These are phyloP conservation scores for Noctua pronuba DNA, from an alignment of 2,888 invertebrate species.

Conservation along the genomic window DNA sequence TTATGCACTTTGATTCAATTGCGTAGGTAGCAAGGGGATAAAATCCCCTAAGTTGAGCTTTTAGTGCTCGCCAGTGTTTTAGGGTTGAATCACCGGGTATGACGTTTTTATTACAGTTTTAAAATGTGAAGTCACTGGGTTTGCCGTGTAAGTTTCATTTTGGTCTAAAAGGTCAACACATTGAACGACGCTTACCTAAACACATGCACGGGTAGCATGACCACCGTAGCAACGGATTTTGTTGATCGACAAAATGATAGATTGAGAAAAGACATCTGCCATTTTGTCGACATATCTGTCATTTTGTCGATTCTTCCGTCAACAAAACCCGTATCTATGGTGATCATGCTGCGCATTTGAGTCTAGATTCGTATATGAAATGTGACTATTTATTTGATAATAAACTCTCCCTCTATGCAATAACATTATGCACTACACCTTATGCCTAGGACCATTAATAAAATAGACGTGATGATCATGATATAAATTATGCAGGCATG, in stretches of 20 bases:
- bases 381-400: background rate
- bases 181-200: background rate
- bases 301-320: too few species aligned
- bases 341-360: too few species aligned
- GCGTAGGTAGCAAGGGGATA: constrained; percentile 66
- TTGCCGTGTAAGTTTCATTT: background rate
- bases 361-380: background rate
- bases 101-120: constrained; percentile 16
- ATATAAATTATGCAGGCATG: background rate
- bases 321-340: too few species aligned
- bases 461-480: background rate
- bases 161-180: background rate
- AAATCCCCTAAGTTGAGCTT: constrained; percentile 63
- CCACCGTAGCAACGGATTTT: too few species aligned
- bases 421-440: background rate
- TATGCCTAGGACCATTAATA: background rate
- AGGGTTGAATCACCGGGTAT: constrained; percentile 27
- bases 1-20: constrained; percentile 76
- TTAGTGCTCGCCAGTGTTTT: constrained; percentile 52
- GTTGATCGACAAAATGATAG: too few species aligned
- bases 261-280: too few species aligned
- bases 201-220: too few species aligned
- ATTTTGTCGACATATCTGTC: too few species aligned
- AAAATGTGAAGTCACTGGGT: background rate
- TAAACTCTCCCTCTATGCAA: background rate